Conservation (phyloP, 1,140 invertebrate genomes). For the Trialeurodes vaporariorum region DNA sequence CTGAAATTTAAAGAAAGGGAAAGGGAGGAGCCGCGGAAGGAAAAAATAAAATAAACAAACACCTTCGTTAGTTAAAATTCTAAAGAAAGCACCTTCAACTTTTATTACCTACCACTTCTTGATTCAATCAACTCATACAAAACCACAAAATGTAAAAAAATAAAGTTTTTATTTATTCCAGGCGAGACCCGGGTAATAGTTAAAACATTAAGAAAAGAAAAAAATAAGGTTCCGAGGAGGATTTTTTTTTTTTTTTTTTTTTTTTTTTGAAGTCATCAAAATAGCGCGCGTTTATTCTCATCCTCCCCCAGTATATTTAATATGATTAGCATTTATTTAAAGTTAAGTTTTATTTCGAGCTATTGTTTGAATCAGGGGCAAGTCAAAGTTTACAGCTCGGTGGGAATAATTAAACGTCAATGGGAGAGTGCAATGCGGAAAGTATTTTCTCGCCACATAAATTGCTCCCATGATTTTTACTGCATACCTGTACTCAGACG, state of each 20-base stretch:
- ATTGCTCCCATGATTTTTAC: too few relatives aligned
- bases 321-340: background rate
- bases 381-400: background rate
- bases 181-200: background rate
- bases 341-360: background rate
- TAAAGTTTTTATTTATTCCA: background rate
- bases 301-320: background rate
- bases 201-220: background rate
- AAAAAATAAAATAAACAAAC: background rate
- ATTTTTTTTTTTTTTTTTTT: too few relatives aligned
- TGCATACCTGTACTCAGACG: too few relatives aligned
- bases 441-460: too few relatives aligned
- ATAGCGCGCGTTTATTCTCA: background rate
- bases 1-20: background rate
- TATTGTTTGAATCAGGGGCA: background rate
- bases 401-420: background rate
- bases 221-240: background rate
- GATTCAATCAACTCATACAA: background rate
- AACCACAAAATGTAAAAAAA: background rate
- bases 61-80: background rate
- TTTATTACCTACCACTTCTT: background rate
- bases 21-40: background rate
- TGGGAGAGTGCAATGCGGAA: too few relatives aligned
- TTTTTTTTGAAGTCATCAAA: background rate
- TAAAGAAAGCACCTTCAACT: background rate